Evolutionary conservation across 2,888 invertebrate species (phyloP).

Genomic region (Cordilura impudica): DNA sequence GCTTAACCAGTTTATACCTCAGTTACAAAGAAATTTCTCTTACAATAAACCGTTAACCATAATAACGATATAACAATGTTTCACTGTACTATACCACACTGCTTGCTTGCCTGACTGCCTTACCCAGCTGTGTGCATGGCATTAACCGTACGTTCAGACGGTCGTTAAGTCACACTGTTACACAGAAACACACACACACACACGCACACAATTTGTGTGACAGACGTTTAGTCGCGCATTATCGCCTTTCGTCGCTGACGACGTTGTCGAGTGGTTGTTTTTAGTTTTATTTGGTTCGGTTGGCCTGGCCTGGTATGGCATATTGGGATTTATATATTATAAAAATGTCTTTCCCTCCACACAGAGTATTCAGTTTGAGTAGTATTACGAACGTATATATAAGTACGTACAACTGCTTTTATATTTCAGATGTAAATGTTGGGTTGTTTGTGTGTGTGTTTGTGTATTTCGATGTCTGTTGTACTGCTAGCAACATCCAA

Average conservation of each 20-base stretch:
- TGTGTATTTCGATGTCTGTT: neutral
- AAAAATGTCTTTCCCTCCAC: constrained; percentile 50
- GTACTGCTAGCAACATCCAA: constrained; percentile 54
- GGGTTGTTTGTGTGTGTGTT: constrained; percentile 24
- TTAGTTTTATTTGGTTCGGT: constrained; percentile 39
- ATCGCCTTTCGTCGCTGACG: constrained; percentile 11
- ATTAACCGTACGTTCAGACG: constrained; percentile 54
- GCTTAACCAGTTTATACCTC: no score
- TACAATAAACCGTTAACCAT: no score
- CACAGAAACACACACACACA: neutral
- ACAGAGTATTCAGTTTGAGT: constrained; percentile 41
- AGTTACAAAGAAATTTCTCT: no score
- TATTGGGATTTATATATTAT: constrained; percentile 56
- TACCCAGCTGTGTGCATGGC: constrained; percentile 37
- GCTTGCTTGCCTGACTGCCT: constrained; percentile 1
- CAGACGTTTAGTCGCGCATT: constrained; percentile 5
- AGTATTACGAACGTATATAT: neutral
- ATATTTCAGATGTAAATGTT: constrained; percentile 34
- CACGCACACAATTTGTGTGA: constrained; percentile 1
- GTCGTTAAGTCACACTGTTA: constrained; percentile 36
- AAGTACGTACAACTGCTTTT: constrained; percentile 25
- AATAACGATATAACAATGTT: neutral
- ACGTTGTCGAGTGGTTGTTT: constrained; percentile 42
- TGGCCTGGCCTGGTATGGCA: constrained; percentile 49
- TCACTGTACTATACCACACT: constrained; percentile 1